Percentiles rank a stretch among this genome's conserved stretches.
phyloP scores from a whole-genome alignment of 2,888 invertebrate genomes.

The Polydrusus pterygomalis region DNA sequence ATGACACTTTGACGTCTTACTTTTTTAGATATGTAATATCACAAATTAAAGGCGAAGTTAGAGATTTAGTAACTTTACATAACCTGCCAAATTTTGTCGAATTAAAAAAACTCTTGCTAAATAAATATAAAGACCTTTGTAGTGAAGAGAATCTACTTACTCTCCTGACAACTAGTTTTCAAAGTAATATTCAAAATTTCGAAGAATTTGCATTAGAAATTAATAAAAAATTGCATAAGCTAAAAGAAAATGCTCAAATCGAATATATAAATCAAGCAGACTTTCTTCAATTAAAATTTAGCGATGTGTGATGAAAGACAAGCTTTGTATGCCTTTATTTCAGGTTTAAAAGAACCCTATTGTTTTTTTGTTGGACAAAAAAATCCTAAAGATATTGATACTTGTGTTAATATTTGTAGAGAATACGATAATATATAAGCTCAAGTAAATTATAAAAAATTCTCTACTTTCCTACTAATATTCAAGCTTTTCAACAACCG shows the following conservation, averaged over 20 bases:
- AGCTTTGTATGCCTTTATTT: slow-evolving; percentile 23
- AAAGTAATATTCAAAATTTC: slow-evolving; percentile 8
- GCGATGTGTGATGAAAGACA: slow-evolving; percentile 23
- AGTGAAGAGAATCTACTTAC: slow-evolving; percentile 17
- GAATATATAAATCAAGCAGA: background rate
- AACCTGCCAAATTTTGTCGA: background rate
- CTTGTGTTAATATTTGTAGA: slow-evolving; percentile 32
- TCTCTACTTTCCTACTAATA: background rate
- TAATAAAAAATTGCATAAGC: slow-evolving; percentile 24
- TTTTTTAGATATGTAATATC: slow-evolving; percentile 19
- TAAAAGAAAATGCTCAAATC: slow-evolving; percentile 31
- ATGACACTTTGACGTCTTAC: background rate
- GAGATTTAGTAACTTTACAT: background rate
- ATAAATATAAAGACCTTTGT: slow-evolving; percentile 18
- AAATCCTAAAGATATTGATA: slow-evolving; percentile 7
- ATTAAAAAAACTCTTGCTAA: slow-evolving; percentile 10
- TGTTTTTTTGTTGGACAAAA: slow-evolving; percentile 15
- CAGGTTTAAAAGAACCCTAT: slow-evolving; percentile 22
- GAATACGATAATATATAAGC: slow-evolving; percentile 21
- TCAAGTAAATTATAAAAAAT: background rate
- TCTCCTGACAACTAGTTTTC: slow-evolving; percentile 5
- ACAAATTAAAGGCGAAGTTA: slow-evolving; percentile 17
- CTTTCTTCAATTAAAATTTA: slow-evolving; percentile 22
- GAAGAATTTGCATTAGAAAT: slow-evolving; percentile 29
- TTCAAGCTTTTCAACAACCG: slow-evolving; percentile 14